These are phyloP conservation scores for Triplophysa bombifrons DNA, from an alignment of 2,797 vertebrate genomes.

Conservation along the genomic window DNA sequence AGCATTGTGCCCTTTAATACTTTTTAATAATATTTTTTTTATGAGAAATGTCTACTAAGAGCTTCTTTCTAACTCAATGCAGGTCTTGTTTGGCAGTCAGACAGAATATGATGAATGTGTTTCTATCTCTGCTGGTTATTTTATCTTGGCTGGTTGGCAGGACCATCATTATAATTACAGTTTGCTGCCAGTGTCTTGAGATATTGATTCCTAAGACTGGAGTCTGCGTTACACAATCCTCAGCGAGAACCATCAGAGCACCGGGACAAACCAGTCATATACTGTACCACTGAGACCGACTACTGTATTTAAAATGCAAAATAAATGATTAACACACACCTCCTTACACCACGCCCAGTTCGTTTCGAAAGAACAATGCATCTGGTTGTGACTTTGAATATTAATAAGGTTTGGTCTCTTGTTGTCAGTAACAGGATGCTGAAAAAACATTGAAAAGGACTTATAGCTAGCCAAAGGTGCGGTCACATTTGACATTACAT, in stretches of 20 bases:
- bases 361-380: slow-evolving; percentile 11
- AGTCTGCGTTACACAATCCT: slow-evolving; percentile 50
- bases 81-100: slow-evolving; percentile 9
- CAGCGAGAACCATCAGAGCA: slow-evolving; percentile 45
- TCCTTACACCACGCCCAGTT: not conserved
- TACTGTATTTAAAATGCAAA: not conserved
- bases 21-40: no score
- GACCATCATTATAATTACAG: slow-evolving; percentile 48
- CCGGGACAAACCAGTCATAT: slow-evolving; percentile 24
- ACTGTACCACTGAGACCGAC: no score
- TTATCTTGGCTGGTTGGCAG: slow-evolving; percentile 25
- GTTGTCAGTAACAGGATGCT: not conserved
- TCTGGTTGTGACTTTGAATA: slow-evolving; percentile 20
- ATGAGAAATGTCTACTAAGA: not conserved
- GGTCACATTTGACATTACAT: not conserved
- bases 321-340: slow-evolving; percentile 25
- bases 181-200: slow-evolving; percentile 37
- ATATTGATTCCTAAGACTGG: slow-evolving; percentile 53
- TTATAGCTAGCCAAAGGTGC: not conserved
- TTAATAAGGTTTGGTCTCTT: slow-evolving; percentile 18
- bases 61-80: not conserved
- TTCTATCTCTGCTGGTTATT: slow-evolving; percentile 21
- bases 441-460: not conserved
- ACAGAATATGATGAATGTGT: slow-evolving; percentile 36
- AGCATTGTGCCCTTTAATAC: not conserved